phyloP scores from a whole-genome alignment of 2,797 vertebrate genomes.

The Phylloscopus collybita region DNA sequence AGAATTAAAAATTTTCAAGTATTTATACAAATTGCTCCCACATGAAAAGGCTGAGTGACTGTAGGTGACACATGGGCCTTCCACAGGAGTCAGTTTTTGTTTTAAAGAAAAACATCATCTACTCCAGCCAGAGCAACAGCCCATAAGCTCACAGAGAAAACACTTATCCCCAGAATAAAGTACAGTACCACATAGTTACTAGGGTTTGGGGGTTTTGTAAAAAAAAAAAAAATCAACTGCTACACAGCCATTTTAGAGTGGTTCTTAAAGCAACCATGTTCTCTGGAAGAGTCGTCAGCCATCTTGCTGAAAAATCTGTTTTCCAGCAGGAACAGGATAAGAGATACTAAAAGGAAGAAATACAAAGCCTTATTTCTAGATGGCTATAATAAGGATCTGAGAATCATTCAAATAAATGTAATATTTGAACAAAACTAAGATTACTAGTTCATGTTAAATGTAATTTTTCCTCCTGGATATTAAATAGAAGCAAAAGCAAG shows the following conservation, averaged over 20 bases:
- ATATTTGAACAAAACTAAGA: not conserved
- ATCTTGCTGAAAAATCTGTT: slow-evolving; percentile 26
- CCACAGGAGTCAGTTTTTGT: not conserved
- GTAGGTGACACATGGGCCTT: not conserved
- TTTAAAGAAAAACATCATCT: not conserved
- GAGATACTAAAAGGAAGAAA: not conserved
- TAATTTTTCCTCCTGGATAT: fast-evolving
- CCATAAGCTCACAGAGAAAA: not conserved
- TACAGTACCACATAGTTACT: fast-evolving
- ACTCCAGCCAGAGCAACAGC: not conserved
- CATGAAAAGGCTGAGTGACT: not conserved
- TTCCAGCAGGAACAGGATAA: not conserved
- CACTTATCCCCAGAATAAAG: not conserved
- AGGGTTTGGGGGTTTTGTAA: not conserved
- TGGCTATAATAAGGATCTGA: not conserved
- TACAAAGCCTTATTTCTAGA: not conserved
- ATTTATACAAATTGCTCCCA: not conserved
- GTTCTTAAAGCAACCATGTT: not conserved
- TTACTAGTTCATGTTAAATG: not conserved
- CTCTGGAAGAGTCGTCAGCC: not conserved
- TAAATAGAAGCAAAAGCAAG: not conserved
- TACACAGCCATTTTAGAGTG: not conserved
- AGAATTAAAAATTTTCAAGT: not conserved
- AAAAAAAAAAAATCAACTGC: not conserved
- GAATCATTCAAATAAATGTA: not conserved